Base-by-base conservation (phyloP, 2,888 invertebrate species). In the Eucriotettix oculatus region DNA sequence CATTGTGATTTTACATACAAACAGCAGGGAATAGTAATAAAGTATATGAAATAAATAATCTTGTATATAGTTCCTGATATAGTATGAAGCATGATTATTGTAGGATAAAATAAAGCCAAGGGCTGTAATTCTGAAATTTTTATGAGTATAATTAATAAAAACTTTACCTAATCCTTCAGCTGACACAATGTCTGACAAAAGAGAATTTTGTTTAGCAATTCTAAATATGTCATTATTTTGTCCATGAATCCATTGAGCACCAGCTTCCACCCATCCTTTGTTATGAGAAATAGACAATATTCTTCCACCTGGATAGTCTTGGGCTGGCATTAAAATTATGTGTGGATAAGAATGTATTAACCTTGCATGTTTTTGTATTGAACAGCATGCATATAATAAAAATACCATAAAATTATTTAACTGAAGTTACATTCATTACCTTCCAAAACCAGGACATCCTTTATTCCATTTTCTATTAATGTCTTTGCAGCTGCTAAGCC, bases 181-280 rank as follows among this genome's bases (percentile, higher is more conserved):
- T 1, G 79, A 78, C 43, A 70, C 70, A 59, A 71, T 67, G n/a
- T 72, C 66, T 10, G 77, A 74, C 14, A 81, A 64, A 43, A 83
- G 71, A 58, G 75, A 68, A 60, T 76, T 67, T 56, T 74, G 61
- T 57, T 72, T 65, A 12, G 80, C 77, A 40, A 79, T 68, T 63
- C 75, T 68, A 60, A 75, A 78, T 67, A 71, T 85, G 82, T 58
- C 75, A 77, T 69, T 79, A 72, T 69, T 68, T 60, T 86, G 83
- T 0, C 88, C 87, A 66, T 87, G 86, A 60, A 86, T 84, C 88
- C 88, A 90, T 66, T 89, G 87, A 53, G 87, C 89, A 0, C 89
- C 89, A 56, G 87, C 68, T 69, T 90, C 89, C 10, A 88, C 74
- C 14, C 78, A 73, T 64, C 76, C 78, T 61, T 62, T 63, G 57